These are phyloP conservation scores for Eristalis tenax DNA, from an alignment of 2,888 invertebrate genomes.

Conservation along the genomic window DNA sequence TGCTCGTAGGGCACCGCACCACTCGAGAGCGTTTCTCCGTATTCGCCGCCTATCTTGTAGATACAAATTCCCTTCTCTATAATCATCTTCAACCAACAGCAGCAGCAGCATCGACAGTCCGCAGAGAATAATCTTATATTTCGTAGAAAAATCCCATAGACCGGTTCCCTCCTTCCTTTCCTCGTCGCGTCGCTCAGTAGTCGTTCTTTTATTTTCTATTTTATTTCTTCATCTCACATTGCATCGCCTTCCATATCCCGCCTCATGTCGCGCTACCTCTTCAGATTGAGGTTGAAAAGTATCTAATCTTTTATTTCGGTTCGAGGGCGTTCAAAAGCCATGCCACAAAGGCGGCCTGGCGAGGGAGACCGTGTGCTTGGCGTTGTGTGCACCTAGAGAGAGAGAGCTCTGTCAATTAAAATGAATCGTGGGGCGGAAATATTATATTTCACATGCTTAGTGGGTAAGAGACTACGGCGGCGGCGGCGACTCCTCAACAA, in stretches of 20 bases:
- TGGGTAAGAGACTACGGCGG: neutral
- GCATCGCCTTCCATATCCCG: neutral
- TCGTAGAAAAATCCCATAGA: slow-evolving; percentile 64
- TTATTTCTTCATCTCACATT: slow-evolving; percentile 8
- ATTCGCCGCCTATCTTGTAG: slow-evolving; percentile 29
- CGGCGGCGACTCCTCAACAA: neutral
- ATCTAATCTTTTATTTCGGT: slow-evolving; percentile 60
- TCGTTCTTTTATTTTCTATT: neutral
- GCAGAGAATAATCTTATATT: slow-evolving; percentile 60
- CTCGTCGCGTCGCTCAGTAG: neutral
- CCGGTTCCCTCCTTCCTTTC: slow-evolving; percentile 31
- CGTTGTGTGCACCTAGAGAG: slow-evolving; percentile 16
- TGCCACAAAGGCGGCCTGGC: neutral
- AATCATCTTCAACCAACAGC: slow-evolving; percentile 23
- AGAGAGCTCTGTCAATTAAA: slow-evolving; percentile 52
- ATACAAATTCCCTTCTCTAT: slow-evolving; percentile 65
- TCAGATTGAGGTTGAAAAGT: slow-evolving; percentile 4
- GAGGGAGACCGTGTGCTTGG: slow-evolving; percentile 6
- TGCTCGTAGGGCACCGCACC: neutral
- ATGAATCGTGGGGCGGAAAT: slow-evolving; percentile 68
- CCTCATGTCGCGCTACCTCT: slow-evolving; percentile 2
- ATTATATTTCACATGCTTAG: slow-evolving; percentile 68
- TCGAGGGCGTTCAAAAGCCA: slow-evolving; percentile 15
- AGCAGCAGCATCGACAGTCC: neutral
- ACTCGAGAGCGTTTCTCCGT: neutral